Conservation (phyloP, 1,140 invertebrate species). For the Ceratitis capitata region DNA sequence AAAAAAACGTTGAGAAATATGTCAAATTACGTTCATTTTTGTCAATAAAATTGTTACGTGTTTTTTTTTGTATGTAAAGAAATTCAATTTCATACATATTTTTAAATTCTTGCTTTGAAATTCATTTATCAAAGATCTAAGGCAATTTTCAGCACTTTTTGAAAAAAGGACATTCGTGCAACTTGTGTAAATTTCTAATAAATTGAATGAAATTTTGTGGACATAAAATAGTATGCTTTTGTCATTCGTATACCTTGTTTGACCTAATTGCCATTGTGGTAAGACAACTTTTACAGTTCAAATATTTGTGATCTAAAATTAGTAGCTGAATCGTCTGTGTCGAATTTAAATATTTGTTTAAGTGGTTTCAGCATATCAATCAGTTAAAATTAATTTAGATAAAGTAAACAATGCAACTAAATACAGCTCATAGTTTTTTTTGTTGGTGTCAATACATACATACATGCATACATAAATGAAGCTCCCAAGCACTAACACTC, state of each 20-base stretch:
- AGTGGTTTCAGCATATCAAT: neutral
- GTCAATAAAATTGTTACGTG: no score
- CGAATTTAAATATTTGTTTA: neutral
- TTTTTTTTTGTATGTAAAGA: no score
- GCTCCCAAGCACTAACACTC: neutral
- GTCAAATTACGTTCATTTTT: no score
- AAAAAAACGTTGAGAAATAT: no score
- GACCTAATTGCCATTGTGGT: neutral
- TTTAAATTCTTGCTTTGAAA: no score
- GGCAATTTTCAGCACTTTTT: no score
- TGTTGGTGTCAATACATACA: no score
- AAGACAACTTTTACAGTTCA: neutral
- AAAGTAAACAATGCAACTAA: neutral
- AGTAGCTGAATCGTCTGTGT: neutral
- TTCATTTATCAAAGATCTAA: no score
- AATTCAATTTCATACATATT: no score
- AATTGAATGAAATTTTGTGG: neutral
- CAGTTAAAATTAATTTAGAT: constrained; percentile 1
- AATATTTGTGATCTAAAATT: neutral
- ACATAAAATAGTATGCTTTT: neutral
- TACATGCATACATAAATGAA: neutral
- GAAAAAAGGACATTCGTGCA: neutral
- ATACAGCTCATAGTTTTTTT: no score
- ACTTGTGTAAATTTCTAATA: neutral
- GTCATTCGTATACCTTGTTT: neutral